These are phyloP conservation scores for Poeciliopsis infans DNA, from an alignment of 2,797 vertebrate genomes.

Conservation along the genomic window DNA sequence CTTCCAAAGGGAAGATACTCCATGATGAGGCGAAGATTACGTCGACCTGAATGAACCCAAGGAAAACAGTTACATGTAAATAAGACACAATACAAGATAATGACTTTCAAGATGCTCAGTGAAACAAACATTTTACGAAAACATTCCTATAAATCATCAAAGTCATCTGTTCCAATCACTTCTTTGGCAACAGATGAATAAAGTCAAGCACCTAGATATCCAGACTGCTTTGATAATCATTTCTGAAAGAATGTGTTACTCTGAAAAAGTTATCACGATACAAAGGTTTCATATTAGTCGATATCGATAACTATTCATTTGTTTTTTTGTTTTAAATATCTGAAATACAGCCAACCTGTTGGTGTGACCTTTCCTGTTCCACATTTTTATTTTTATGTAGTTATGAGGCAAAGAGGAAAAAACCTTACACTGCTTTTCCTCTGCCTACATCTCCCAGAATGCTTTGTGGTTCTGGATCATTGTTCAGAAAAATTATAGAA, in stretches of 20 bases:
- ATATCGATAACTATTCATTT: too few relatives aligned
- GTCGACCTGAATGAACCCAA: slow-evolving; percentile 78
- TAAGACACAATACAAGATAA: neutral
- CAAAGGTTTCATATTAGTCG: too few relatives aligned
- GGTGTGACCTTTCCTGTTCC: too few relatives aligned
- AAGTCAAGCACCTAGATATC: neutral
- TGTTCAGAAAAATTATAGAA: too few relatives aligned
- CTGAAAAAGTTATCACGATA: too few relatives aligned
- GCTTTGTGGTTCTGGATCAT: too few relatives aligned
- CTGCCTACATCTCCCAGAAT: too few relatives aligned
- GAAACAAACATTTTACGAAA: neutral
- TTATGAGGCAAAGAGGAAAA: too few relatives aligned
- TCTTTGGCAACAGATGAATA: neutral
- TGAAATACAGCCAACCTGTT: too few relatives aligned
- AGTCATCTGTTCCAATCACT: neutral
- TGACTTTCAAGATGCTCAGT: neutral
- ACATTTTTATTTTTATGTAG: too few relatives aligned
- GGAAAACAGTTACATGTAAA: neutral
- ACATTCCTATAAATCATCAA: neutral
- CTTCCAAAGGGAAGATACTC: slow-evolving; percentile 96
- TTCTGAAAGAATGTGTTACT: neutral
- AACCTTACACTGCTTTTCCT: too few relatives aligned
- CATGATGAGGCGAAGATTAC: slow-evolving; percentile 94
- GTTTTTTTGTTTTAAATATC: too few relatives aligned
- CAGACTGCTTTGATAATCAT: neutral